A percentile compares a stretch with the other conserved stretches of the same genome.
Conservation (phyloP, 1,140 invertebrate species). For the Drosophila rhopaloa region DNA sequence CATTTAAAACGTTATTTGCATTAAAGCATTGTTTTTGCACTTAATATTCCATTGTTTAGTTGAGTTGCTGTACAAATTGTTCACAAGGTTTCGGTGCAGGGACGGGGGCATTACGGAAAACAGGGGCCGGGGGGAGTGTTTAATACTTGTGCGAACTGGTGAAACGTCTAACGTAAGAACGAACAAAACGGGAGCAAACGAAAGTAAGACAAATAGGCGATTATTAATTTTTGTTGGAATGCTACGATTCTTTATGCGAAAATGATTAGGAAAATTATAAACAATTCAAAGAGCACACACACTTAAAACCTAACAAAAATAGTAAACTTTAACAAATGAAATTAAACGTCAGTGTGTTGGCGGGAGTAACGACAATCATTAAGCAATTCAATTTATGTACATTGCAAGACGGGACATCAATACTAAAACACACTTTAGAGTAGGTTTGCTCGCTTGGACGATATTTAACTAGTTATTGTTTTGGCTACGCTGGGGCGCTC, state of each 20-base stretch:
- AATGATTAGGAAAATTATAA: constrained; percentile 61
- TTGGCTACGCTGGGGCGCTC: constrained; percentile 56
- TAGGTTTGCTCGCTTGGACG: constrained; percentile 65
- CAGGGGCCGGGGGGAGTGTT: constrained; percentile 28
- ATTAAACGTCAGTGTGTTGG: constrained; percentile 49
- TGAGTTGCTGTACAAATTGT: constrained; percentile 79
- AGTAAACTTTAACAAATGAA: constrained; percentile 75
- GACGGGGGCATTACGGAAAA: constrained; percentile 31
- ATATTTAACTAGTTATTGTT: constrained; percentile 77
- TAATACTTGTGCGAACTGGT: constrained; percentile 81
- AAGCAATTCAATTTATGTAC: constrained; percentile 73
- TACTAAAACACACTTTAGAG: constrained; percentile 68
- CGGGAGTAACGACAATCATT: constrained; percentile 45
- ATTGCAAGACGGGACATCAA: constrained; percentile 55
- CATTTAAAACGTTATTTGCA: constrained; percentile 59
- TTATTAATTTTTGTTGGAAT: constrained; percentile 70
- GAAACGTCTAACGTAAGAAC: constrained; percentile 51
- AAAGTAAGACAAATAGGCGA: constrained; percentile 37
- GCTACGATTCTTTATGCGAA: constrained; percentile 76
- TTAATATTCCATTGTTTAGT: constrained; percentile 76
- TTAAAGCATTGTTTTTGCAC: constrained; percentile 76
- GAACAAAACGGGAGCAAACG: constrained; percentile 33
- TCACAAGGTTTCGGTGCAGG: constrained; percentile 68
- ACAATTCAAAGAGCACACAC: constrained; percentile 68
- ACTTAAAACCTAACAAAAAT: constrained; percentile 82